Conservation (phyloP, 2,888 invertebrate species). For the Trichogramma dendrolimi region DNA sequence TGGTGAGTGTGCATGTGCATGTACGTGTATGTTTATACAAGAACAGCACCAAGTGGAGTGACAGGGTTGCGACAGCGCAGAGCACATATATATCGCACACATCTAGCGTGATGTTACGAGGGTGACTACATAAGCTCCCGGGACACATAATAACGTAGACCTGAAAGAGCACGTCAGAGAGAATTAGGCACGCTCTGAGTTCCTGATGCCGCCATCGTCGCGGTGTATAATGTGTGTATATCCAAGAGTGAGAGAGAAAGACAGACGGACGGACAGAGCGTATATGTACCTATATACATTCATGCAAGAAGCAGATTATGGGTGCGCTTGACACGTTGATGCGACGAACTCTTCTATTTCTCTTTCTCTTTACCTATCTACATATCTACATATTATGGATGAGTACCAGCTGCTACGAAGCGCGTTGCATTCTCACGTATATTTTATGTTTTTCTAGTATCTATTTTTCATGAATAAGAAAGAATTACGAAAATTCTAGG, state of each 20-base stretch:
- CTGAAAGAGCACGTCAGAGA: conserved; percentile 39
- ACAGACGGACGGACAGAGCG: too few species aligned
- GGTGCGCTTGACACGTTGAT: conserved; percentile 33
- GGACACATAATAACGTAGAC: conserved; percentile 35
- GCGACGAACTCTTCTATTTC: not conserved
- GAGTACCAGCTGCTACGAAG: not conserved
- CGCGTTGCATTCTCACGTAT: not conserved
- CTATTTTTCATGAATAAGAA: too few species aligned
- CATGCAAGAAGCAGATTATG: conserved; percentile 32
- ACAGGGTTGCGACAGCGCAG: not conserved
- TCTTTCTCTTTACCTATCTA: not conserved
- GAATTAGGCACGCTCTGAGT: conserved; percentile 38
- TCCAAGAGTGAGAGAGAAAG: too few species aligned
- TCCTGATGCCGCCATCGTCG: not conserved
- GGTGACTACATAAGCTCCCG: conserved; percentile 23
- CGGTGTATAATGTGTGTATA: too few species aligned
- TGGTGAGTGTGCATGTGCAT: not conserved
- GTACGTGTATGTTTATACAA: not conserved
- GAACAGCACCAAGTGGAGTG: not conserved
- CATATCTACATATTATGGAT: too few species aligned
- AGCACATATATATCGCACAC: not conserved
- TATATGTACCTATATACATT: too few species aligned
- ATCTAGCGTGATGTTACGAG: conserved; percentile 3
- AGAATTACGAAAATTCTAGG: too few species aligned
- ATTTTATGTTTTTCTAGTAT: not conserved